These are phyloP conservation scores for Acipenser ruthenus DNA, from an alignment of 2,797 vertebrate species.

Conservation along the genomic window DNA sequence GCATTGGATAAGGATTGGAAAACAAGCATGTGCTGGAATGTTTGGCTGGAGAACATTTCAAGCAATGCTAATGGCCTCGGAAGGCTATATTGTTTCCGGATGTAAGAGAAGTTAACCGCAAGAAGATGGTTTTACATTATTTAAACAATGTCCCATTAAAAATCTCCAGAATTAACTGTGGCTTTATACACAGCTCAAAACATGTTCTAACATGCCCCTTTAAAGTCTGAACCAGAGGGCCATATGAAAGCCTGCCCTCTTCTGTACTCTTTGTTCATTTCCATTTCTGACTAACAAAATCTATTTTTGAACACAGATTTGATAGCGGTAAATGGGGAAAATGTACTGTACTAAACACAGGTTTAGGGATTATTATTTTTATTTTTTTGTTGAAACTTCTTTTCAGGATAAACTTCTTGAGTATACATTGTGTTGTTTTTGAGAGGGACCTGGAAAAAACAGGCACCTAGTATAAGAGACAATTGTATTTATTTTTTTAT, in stretches of 20 bases:
- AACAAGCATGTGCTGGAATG: not conserved
- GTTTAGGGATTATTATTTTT: too few relatives aligned
- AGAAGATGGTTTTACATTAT: not conserved
- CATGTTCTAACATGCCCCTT: slow-evolving; percentile 60
- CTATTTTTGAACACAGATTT: too few relatives aligned
- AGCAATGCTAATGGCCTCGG: not conserved
- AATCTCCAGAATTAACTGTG: not conserved
- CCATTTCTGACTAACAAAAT: too few relatives aligned
- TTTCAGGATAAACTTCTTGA: too few relatives aligned
- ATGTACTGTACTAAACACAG: too few relatives aligned
- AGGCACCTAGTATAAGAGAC: too few relatives aligned
- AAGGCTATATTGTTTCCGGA: not conserved
- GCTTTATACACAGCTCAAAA: slow-evolving; percentile 32
- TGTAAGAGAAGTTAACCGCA: not conserved
- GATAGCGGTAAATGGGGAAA: too few relatives aligned
- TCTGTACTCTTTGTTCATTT: slow-evolving; percentile 33
- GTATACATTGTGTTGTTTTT: too few relatives aligned
- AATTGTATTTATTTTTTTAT: too few relatives aligned
- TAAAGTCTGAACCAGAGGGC: slow-evolving; percentile 4
- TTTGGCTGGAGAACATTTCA: not conserved
- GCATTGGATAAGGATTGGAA: too few relatives aligned
- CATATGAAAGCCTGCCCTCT: slow-evolving; percentile 49
- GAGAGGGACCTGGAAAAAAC: too few relatives aligned
- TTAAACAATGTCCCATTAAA: not conserved
- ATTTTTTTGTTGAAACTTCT: too few relatives aligned